Evolutionary conservation across 2,888 invertebrate genomes (phyloP), one percentile per base, ranked within the genome.

Genomic region (Lasius fuliginosus): DNA sequence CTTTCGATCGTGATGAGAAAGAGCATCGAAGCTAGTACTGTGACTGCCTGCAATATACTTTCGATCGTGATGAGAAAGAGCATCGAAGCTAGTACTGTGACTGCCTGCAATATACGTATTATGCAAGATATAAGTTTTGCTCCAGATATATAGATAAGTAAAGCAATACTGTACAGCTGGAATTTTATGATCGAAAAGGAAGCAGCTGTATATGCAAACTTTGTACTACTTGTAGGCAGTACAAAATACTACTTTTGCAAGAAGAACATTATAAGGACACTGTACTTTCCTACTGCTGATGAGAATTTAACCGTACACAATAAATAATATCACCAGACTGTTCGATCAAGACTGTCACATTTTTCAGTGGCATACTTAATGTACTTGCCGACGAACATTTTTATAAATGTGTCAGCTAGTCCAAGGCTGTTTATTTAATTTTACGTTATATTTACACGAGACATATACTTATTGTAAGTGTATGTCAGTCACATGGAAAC

Each of bases 401-500:
- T 8, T 40, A 23, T 23, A 11, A 40, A 27, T 56, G 11, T 12
- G 15, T 58, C 15, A 73, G 5, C 3, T 58, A 27, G 6, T 73
- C 60, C 40, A 73, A 40, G 1, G 40, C 15, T 56, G 9, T 58
- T 23, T n/a, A 36, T 3, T 73, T 18, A 4, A 9, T 1, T 27
- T 18, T 40, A 40, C 6, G 1, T 73, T 73, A 27, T 18, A 58
- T 15, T 18, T 18, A 1, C 15, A 18, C 27, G 12, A 40, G 40
- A 73, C 40, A 27, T 58, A 40, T 58, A 73, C 18, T 58, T 73
- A 58, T 60, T 11, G 15, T 36, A 73, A 56, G 23, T 73, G 40
- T 15, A 36, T 40, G 40, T 40, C 40, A 12, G 15, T 23, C 15
- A 36, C 36, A 36, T 9, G 53, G 8, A 33, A 53, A 49, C 8